phyloP scores from a whole-genome alignment of 2,888 invertebrate species.

The Thera britannica region DNA sequence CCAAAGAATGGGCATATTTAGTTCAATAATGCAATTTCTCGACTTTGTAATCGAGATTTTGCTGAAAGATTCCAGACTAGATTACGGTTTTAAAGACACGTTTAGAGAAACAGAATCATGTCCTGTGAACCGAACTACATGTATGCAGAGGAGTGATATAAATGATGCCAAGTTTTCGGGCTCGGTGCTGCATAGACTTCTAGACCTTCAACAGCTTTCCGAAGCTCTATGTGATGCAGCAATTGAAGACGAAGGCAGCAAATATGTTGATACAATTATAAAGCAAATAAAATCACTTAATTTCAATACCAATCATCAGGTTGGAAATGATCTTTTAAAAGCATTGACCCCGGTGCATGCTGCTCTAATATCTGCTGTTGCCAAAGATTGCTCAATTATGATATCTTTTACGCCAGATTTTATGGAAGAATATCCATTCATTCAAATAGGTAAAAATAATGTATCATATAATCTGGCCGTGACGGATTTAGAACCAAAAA shows the following conservation, averaged over 20 bases:
- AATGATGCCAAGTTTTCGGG: slow-evolving; percentile 24
- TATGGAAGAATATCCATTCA: slow-evolving; percentile 49
- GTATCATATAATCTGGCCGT: slow-evolving; percentile 84
- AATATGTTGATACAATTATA: slow-evolving; percentile 61
- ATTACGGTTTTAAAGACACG: slow-evolving; percentile 13
- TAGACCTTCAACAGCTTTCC: slow-evolving; percentile 64
- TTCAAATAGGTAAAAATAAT: slow-evolving; percentile 60
- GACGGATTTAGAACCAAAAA: slow-evolving; percentile 89
- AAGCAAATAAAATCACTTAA: slow-evolving; percentile 48
- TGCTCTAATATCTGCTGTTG: slow-evolving; percentile 86
- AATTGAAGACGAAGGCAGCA: slow-evolving; percentile 39
- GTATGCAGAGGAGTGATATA: slow-evolving; percentile 12
- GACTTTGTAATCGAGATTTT: slow-evolving; percentile 66
- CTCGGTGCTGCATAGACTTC: slow-evolving; percentile 59
- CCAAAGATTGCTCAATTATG: slow-evolving; percentile 90
- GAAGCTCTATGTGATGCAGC: slow-evolving; percentile 44
- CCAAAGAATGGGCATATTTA: slow-evolving; percentile 50
- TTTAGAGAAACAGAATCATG: slow-evolving; percentile 8
- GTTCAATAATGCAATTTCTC: slow-evolving; percentile 54
- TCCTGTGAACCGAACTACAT: slow-evolving; percentile 15
- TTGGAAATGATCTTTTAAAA: slow-evolving; percentile 52
- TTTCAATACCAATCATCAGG: slow-evolving; percentile 48
- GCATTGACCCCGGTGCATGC: slow-evolving; percentile 49
- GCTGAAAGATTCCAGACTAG: slow-evolving; percentile 43
- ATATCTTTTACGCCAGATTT: slow-evolving; percentile 74